These are phyloP conservation scores for Koerneria pararmatus DNA, from an alignment of 2,888 invertebrate genomes.

Conservation along the genomic window DNA sequence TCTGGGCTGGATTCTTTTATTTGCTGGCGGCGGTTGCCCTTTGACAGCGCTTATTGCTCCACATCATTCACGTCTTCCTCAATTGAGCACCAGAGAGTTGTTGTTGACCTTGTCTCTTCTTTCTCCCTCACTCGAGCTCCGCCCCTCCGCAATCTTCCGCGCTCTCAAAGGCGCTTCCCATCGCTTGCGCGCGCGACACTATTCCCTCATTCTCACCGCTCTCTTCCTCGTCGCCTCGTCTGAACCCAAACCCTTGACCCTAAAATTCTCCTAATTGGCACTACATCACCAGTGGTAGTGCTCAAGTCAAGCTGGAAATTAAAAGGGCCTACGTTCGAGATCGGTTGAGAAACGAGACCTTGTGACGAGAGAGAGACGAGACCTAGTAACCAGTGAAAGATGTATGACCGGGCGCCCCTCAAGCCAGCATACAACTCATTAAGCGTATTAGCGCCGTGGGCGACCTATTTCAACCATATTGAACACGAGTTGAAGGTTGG, in stretches of 20 bases:
- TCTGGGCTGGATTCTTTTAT: too few species aligned
- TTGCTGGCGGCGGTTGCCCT: too few species aligned
- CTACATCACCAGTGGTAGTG: not conserved
- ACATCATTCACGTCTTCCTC: not conserved
- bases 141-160: not conserved
- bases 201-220: too few species aligned
- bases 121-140: not conserved
- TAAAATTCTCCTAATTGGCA: not conserved
- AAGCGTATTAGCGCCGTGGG: constrained; percentile 55
- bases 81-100: not conserved
- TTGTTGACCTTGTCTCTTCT: not conserved
- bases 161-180: constrained; percentile 17
- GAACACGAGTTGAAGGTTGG: constrained; percentile 40
- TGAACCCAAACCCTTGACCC: too few species aligned
- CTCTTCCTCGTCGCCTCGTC: too few species aligned
- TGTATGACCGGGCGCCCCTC: constrained; percentile 36
- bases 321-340: too few species aligned
- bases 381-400: constrained; percentile 3
- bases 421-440: constrained; percentile 33
- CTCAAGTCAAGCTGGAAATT: too few species aligned
- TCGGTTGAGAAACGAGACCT: not conserved
- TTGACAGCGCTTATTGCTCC: too few species aligned
- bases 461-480: constrained; percentile 56
- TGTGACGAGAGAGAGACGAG: not conserved
- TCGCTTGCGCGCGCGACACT: not conserved